Evolutionary conservation across 2,888 invertebrate species (phyloP), one percentile per base, ranked within the genome.

Genomic region (Drosophila sordidula): DNA sequence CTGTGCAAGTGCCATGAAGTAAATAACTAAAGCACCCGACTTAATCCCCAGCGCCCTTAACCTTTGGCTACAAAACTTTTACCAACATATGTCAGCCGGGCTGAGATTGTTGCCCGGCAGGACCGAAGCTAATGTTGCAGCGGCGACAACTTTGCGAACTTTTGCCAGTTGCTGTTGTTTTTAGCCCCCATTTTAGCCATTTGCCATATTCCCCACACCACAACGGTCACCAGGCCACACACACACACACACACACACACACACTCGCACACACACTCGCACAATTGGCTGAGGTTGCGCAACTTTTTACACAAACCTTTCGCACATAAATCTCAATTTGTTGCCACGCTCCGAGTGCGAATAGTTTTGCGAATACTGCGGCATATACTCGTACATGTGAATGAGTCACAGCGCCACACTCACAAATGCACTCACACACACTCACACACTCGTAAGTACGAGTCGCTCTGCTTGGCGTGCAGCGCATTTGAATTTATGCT

Each of bases 321-420:
- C 67, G 78, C 86, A 84, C 76, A 83, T 83, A 83, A 83, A 83
- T 83, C 83, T 83, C 85, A 83, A 83, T 83, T 83, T 83, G 83
- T 79, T 79, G 87, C 84, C 77, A 80, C 80, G 80, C 81, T 70
- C 57, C 51, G 67, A 78, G 81, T 87, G 83, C 79, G 87, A 83
- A 82, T 86, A 83, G 87, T 86, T 82, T 80, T 69, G 59, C 46
- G 63, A 57, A 63, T 71, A 52, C 71, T 47, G 67, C 66, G 51
- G 47, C 58, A 74, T 47, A 50, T 46, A 58, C 55, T 36, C 68
- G 25, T 32, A 29, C 3, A 29, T 39, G 22, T 57, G 52, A 39
- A 66, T 75, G 70, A 74, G n/a, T 74, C 75, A 70, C 65, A 49
- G n/a, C 34, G 34, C 26, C 26, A 16, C 41, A 18, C 14, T 50